These are phyloP conservation scores for Climacteris rufus DNA, from an alignment of 2,113 vertebrate genomes.

Conservation along the genomic window DNA sequence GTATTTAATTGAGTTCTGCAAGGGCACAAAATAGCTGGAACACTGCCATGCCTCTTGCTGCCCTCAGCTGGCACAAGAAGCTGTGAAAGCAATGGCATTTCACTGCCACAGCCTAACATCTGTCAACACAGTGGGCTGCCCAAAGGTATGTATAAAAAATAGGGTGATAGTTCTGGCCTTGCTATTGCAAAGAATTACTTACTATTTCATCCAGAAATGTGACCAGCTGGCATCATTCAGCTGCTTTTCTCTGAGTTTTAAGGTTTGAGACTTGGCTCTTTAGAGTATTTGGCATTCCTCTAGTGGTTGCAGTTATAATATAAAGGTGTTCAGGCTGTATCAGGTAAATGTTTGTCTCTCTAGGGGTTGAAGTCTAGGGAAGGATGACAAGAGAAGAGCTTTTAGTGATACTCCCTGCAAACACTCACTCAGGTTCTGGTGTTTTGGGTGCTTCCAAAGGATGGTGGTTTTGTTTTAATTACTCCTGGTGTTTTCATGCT, in stretches of 20 bases:
- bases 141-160: slow-evolving; percentile 66
- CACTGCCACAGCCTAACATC: slow-evolving; percentile 71
- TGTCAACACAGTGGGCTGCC: slow-evolving; percentile 70
- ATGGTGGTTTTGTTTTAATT: background rate
- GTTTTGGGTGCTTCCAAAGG: background rate
- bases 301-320: background rate
- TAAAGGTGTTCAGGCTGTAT: background rate
- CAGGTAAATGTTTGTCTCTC: background rate
- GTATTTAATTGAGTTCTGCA: slow-evolving; percentile 61
- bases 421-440: background rate
- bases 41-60: slow-evolving; percentile 74
- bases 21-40: slow-evolving; percentile 67
- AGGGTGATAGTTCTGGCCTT: background rate
- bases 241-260: background rate
- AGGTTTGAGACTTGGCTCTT: background rate
- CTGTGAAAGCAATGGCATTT: slow-evolving; percentile 71
- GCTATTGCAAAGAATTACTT: background rate
- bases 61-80: slow-evolving; percentile 67
- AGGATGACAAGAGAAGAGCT: background rate
- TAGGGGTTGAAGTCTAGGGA: background rate
- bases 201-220: background rate
- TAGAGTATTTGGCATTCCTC: background rate
- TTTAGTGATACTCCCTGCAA: background rate
- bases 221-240: background rate
- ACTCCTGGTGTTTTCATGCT: background rate